Evolutionary conservation across 2,797 vertebrate species (phyloP).

Genomic region (Morus bassanus): DNA sequence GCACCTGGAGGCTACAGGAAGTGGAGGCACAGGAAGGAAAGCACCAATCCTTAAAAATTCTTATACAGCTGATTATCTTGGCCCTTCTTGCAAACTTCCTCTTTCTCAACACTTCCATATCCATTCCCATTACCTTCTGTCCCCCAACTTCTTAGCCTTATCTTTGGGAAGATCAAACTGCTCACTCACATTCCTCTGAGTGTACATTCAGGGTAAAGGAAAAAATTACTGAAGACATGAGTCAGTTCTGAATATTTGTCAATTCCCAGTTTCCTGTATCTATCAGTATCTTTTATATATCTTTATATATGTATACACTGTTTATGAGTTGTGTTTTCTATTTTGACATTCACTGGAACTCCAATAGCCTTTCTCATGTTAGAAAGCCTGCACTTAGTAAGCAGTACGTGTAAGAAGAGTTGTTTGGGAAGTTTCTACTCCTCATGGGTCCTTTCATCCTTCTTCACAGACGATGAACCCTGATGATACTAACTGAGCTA

Average conservation of each 20-base stretch:
- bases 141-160: not conserved
- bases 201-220: not conserved
- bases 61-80: not conserved
- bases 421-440: not conserved
- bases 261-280: not conserved
- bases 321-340: not conserved
- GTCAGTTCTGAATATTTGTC: not conserved
- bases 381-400: not conserved
- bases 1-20: not conserved
- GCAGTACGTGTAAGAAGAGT: not conserved
- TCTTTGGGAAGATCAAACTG: not conserved
- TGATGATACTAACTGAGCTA: not conserved
- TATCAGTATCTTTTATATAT: not conserved
- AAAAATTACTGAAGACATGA: not conserved
- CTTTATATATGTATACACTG: no score
- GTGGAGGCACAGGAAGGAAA: not conserved
- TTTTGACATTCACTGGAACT: not conserved
- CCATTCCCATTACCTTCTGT: not conserved
- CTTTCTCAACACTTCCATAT: not conserved
- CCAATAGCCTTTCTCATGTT: not conserved
- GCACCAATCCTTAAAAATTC: not conserved
- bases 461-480: not conserved
- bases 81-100: not conserved
- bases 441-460: not conserved
- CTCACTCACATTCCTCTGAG: not conserved